phyloP scores from a whole-genome alignment of 2,888 invertebrate genomes.

The Pterobdella sp. region DNA sequence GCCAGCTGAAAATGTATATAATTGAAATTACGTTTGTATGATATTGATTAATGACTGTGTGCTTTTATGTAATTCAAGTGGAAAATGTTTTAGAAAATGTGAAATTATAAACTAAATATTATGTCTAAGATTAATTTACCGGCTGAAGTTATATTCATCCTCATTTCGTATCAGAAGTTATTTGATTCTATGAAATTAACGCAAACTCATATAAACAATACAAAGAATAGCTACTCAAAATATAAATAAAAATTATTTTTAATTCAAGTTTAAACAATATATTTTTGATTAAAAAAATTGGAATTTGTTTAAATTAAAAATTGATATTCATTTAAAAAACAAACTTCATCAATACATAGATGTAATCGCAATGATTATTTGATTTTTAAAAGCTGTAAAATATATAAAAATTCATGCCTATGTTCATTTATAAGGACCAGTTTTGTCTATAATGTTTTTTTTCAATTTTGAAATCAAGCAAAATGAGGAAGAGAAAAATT shows the following conservation, averaged over 20 bases:
- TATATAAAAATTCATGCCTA: too few species aligned
- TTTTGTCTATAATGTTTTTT: conserved; percentile 4
- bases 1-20: conserved; percentile 61
- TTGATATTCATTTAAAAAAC: too few species aligned
- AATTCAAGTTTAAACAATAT: too few species aligned
- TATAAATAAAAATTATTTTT: too few species aligned
- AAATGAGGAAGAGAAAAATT: background rate
- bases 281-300: too few species aligned
- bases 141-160: conserved; percentile 44
- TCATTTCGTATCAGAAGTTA: conserved; percentile 35
- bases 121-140: conserved; percentile 27
- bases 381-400: too few species aligned
- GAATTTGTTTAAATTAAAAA: too few species aligned
- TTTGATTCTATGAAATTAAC: conserved; percentile 1
- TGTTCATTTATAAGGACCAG: too few species aligned
- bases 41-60: too few species aligned
- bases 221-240: too few species aligned
- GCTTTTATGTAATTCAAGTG: background rate
- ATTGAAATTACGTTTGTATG: background rate
- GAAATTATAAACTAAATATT: background rate
- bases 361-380: too few species aligned
- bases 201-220: conserved; percentile 26
- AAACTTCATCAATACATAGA: too few species aligned
- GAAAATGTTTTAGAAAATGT: background rate
- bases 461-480: background rate